A percentile compares a stretch with the other conserved stretches of the same genome.
Conservation (phyloP, 2,113 vertebrate genomes). For the Diglossa brunneiventris region DNA sequence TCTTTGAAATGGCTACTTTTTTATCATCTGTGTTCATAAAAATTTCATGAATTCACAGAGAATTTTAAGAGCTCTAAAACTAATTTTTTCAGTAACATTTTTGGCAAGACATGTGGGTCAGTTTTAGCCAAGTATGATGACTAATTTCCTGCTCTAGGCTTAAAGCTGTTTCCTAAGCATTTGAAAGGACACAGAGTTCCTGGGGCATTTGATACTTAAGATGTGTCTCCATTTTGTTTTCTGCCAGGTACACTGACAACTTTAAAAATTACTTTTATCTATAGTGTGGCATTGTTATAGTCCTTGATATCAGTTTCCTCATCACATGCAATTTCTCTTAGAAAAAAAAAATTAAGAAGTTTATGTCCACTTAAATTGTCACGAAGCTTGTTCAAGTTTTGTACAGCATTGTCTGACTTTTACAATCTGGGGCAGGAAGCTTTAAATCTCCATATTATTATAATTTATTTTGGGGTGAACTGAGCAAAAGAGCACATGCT, state of each 20-base stretch:
- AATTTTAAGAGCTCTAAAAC: neutral
- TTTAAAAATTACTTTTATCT: neutral
- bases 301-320: neutral
- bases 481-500: rapidly evolving
- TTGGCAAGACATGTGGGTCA: neutral
- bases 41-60: neutral
- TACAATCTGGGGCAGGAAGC: neutral
- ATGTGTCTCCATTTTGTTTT: neutral
- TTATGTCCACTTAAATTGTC: neutral
- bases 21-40: neutral
- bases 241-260: neutral
- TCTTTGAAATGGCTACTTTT: neutral
- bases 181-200: neutral
- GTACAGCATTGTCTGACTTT: neutral
- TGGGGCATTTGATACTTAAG: neutral
- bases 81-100: neutral
- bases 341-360: neutral
- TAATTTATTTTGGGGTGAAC: neutral
- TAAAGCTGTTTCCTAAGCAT: neutral
- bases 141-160: slow-evolving; percentile 17
- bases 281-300: neutral
- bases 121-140: slow-evolving; percentile 10
- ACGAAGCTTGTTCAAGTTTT: neutral
- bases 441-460: neutral
- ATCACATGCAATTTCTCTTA: neutral